Evolutionary conservation across 2,113 vertebrate species (phyloP).

Genomic region (Heterotis niloticus): DNA sequence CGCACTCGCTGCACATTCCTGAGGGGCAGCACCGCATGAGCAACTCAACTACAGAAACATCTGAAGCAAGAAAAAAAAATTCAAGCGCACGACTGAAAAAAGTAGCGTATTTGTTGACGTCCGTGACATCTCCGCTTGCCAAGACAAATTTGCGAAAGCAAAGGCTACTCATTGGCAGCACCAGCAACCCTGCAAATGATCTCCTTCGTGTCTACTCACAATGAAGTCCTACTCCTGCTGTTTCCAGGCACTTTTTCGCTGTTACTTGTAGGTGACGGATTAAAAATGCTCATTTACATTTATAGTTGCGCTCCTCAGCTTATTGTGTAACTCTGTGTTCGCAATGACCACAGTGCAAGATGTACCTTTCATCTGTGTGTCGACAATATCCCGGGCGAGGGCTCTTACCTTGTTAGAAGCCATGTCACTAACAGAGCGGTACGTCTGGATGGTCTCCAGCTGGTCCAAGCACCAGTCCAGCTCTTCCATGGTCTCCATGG

Average conservation of each 20-base stretch:
- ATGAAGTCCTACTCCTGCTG: too few species aligned
- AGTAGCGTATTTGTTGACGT: too few species aligned
- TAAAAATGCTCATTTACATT: neutral
- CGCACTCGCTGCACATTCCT: too few species aligned
- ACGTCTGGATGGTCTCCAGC: conserved; percentile 97
- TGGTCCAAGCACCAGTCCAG: conserved; percentile 98
- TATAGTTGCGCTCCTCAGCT: neutral
- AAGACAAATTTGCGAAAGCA: too few species aligned
- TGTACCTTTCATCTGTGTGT: too few species aligned
- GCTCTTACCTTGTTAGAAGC: conserved; percentile 93
- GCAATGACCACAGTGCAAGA: too few species aligned
- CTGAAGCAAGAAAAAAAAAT: too few species aligned
- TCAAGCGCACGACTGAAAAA: too few species aligned
- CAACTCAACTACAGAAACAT: too few species aligned
- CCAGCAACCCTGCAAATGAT: neutral
- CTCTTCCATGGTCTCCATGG: conserved; percentile 97
- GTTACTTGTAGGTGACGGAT: neutral
- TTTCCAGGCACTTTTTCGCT: neutral
- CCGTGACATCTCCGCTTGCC: too few species aligned
- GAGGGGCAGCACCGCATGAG: too few species aligned
- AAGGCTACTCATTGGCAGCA: neutral
- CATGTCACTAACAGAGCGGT: conserved; percentile 98
- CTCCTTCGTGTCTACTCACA: neutral
- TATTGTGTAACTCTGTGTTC: neutral
- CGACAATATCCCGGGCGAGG: neutral